A percentile compares a stretch with the other conserved stretches of the same genome.
Conservation (phyloP, 2,797 vertebrate species). For the Falco berigora region DNA sequence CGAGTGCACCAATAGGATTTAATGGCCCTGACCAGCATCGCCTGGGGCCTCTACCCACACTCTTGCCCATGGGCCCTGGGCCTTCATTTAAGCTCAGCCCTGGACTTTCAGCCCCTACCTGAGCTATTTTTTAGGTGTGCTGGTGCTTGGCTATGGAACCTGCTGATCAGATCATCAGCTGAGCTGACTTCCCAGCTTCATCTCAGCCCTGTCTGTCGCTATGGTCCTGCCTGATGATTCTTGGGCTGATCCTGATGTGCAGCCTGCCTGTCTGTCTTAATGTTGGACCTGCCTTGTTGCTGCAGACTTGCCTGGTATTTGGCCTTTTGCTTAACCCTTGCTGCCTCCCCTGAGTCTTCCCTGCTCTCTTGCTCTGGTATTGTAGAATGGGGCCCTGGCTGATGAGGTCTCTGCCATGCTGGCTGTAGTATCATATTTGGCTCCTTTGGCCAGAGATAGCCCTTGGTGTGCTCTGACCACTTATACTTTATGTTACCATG, state of each 20-base stretch:
- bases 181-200: not conserved
- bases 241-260: not conserved
- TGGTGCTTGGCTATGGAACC: fast-evolving
- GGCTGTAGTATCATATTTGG: not conserved
- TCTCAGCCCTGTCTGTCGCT: not conserved
- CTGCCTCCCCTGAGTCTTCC: not conserved
- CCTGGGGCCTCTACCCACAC: not conserved
- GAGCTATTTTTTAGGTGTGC: not conserved
- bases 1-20: not conserved
- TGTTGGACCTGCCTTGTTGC: not conserved
- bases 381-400: not conserved
- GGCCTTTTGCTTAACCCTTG: not conserved
- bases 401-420: not conserved
- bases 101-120: not conserved
- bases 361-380: not conserved
- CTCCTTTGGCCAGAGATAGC: not conserved
- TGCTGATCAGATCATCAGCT: not conserved
- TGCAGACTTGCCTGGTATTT: not conserved
- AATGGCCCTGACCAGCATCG: not conserved
- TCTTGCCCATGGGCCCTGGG: not conserved
- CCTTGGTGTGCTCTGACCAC: not conserved
- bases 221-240: not conserved
- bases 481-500: not conserved
- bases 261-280: not conserved
- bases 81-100: not conserved